A percentile compares a stretch with the other conserved stretches of the same genome.
Evolutionary conservation across 2,113 vertebrate genomes (phyloP).

Genomic region (Lepus timidus): DNA sequence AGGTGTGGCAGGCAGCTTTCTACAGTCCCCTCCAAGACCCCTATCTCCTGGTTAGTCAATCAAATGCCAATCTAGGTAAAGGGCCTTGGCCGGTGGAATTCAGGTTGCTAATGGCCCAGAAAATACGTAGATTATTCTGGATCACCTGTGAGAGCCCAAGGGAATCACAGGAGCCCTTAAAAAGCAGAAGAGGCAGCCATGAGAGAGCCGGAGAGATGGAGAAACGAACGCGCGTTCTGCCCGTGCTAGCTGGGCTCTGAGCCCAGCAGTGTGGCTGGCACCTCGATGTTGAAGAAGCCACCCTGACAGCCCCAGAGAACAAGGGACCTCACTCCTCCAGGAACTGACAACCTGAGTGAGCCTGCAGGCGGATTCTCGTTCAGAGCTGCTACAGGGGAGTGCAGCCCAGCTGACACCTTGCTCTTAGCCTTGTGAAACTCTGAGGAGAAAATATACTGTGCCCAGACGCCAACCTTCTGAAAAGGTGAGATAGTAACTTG

Average conservation of each 20-base stretch:
- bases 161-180: neutral
- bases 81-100: neutral
- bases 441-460: neutral
- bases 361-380: neutral
- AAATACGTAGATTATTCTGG: neutral
- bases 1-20: neutral
- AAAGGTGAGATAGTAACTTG: neutral
- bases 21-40: neutral
- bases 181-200: neutral
- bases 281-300: neutral
- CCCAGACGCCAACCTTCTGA: neutral
- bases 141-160: neutral
- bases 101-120: neutral
- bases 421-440: neutral
- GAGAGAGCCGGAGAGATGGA: too few relatives aligned
- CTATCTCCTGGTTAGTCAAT: neutral
- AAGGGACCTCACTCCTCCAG: rapidly evolving
- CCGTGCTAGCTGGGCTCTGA: too few relatives aligned
- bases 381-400: neutral
- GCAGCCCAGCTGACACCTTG: neutral
- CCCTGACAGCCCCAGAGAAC: neutral
- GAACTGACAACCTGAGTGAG: neutral
- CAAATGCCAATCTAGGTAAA: neutral
- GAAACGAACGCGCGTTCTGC: neutral
- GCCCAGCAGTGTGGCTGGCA: neutral